A percentile compares a stretch with the other conserved stretches of the same genome.
phyloP scores from a whole-genome alignment of 2,113 vertebrate species.

The Dinomys branickii region DNA sequence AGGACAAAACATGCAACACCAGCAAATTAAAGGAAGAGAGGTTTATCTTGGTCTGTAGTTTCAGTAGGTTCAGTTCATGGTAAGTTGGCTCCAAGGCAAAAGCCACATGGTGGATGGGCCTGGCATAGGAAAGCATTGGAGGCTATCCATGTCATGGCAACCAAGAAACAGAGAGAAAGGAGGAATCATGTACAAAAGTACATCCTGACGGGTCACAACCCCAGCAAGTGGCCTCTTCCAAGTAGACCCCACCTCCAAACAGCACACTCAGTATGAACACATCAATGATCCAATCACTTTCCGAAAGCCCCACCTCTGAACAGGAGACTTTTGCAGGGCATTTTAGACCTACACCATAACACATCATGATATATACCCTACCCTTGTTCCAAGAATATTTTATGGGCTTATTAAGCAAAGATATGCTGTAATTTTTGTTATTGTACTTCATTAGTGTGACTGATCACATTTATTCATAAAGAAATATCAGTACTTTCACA shows the following conservation, averaged over 20 bases:
- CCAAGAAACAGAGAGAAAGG: not conserved
- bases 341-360: not conserved
- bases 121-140: not conserved
- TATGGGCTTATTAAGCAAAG: not conserved
- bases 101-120: not conserved
- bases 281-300: not conserved
- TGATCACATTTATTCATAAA: not conserved
- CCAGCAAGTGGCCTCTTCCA: not conserved
- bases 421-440: not conserved
- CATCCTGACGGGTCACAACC: not conserved
- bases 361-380: not conserved
- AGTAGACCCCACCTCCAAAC: not conserved
- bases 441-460: not conserved
- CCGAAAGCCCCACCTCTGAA: not conserved
- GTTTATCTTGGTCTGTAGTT: not conserved
- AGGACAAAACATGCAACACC: not conserved
- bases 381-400: not conserved
- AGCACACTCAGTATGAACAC: not conserved
- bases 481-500: not conserved
- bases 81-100: not conserved
- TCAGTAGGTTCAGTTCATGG: not conserved
- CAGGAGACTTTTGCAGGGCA: not conserved
- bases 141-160: not conserved
- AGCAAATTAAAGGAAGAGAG: not conserved
- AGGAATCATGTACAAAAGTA: not conserved